Percentiles rank a stretch among this genome's conserved stretches.
These are phyloP conservation scores for Apus apus DNA, from an alignment of 2,113 vertebrate species.

Conservation along the genomic window DNA sequence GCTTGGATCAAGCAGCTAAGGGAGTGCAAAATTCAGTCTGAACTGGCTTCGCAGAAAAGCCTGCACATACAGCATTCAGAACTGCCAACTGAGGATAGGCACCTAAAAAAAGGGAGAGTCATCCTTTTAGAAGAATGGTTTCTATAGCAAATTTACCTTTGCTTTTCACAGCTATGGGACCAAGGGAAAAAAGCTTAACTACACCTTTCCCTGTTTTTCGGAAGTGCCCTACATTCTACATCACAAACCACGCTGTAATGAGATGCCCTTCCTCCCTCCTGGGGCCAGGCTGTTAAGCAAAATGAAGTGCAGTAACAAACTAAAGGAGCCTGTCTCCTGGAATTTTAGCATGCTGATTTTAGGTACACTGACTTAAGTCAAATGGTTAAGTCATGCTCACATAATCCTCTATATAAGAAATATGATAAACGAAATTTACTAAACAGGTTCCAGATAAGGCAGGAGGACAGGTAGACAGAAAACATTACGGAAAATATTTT, in stretches of 20 bases:
- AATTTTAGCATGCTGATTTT: not conserved
- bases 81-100: not conserved
- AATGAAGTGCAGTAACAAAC: not conserved
- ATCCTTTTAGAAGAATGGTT: not conserved
- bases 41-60: not conserved
- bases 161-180: not conserved
- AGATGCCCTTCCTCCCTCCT: not conserved
- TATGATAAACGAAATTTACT: conserved; percentile 19
- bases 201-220: not conserved
- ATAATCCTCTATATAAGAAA: not conserved
- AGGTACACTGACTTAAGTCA: not conserved
- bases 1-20: not conserved
- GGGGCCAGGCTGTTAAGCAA: not conserved
- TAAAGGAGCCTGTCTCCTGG: not conserved
- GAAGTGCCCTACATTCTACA: not conserved
- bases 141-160: not conserved
- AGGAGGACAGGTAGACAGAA: conserved; percentile 40
- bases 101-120: not conserved
- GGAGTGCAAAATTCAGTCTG: not conserved
- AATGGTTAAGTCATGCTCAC: not conserved
- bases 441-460: conserved; percentile 13
- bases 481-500: conserved; percentile 12
- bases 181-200: not conserved
- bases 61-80: not conserved
- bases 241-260: not conserved